These are phyloP conservation scores for Phylloscopus whistleri DNA, from an alignment of 2,113 vertebrate genomes.

Conservation along the genomic window DNA sequence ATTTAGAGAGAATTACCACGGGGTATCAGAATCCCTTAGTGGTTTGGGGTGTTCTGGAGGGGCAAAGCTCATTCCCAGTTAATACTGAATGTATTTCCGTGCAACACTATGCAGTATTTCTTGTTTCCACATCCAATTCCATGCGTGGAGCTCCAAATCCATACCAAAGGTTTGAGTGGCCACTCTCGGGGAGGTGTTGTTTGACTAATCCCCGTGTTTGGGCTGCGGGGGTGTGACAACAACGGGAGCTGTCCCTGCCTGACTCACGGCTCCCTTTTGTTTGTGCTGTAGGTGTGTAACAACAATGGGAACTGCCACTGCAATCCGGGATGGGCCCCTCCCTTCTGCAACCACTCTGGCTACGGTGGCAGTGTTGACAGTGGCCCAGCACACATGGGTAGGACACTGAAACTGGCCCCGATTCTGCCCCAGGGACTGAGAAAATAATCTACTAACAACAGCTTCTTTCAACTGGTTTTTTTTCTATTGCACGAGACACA, in stretches of 20 bases:
- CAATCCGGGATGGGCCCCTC: constrained; percentile 79
- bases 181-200: neutral
- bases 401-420: neutral
- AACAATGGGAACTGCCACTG: constrained; percentile 73
- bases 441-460: neutral
- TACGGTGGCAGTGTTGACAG: constrained; percentile 84
- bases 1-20: neutral
- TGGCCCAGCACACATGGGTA: constrained; percentile 82
- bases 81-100: neutral
- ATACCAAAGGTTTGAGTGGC: neutral
- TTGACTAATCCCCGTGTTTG: neutral
- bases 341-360: constrained; percentile 71
- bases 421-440: neutral
- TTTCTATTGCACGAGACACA: neutral
- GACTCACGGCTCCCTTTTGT: neutral
- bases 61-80: neutral
- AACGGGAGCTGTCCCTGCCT: constrained; percentile 77
- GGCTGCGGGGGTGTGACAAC: constrained; percentile 75
- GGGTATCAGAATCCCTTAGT: neutral
- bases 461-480: neutral
- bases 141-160: neutral
- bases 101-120: no score
- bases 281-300: neutral
- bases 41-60: neutral
- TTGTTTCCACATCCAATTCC: neutral